phyloP scores from a whole-genome alignment of 2,888 invertebrate genomes.

The Bombylius discolor region DNA sequence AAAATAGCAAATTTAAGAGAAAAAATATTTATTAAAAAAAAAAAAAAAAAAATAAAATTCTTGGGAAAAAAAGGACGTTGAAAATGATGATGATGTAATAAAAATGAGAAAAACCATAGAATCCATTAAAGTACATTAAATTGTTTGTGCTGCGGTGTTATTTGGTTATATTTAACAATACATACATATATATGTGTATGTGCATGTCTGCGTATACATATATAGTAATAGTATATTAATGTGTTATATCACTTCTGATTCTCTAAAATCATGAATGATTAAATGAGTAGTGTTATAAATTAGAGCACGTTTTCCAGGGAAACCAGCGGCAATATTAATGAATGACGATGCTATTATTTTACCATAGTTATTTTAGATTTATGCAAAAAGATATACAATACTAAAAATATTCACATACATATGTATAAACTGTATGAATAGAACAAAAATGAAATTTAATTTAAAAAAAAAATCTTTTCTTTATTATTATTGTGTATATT shows the following conservation, averaged over 20 bases:
- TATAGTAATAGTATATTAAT: too few relatives aligned
- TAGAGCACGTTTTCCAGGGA: not conserved
- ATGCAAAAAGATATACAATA: not conserved
- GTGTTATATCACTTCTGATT: too few relatives aligned
- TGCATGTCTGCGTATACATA: not conserved
- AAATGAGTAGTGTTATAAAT: not conserved
- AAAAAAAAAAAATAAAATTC: not conserved
- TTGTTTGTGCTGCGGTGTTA: not conserved
- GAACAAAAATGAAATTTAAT: too few relatives aligned
- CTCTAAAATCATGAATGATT: too few relatives aligned
- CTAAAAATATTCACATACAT: too few relatives aligned
- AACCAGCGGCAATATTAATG: conserved; percentile 2
- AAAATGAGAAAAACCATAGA: not conserved
- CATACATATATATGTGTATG: not conserved
- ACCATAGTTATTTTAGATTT: not conserved
- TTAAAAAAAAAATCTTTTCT: too few relatives aligned
- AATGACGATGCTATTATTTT: not conserved
- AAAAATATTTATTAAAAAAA: not conserved
- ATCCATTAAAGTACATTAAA: conserved; percentile 1
- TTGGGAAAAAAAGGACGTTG: not conserved
- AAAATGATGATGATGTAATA: not conserved
- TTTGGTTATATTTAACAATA: not conserved
- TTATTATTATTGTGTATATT: too few relatives aligned
- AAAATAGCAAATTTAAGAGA: not conserved
- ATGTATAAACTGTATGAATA: too few relatives aligned